A percentile compares a stretch with the other conserved stretches of the same genome.
These are phyloP conservation scores for Sarcophaga carnaria DNA, from an alignment of 2,888 invertebrate species.

Conservation along the genomic window DNA sequence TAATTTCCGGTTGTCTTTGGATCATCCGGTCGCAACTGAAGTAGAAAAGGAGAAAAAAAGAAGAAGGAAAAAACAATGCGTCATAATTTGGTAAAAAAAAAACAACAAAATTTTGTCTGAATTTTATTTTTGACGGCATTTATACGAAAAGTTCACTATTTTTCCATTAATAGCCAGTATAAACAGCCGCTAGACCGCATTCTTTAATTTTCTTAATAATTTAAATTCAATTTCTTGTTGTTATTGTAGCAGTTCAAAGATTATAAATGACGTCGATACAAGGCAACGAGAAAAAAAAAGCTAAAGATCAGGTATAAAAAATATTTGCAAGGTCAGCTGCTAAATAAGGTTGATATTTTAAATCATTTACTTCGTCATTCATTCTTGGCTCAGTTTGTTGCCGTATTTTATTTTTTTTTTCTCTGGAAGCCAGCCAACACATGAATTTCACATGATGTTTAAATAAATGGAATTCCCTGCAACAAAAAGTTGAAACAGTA, in stretches of 20 bases:
- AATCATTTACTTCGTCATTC: neutral
- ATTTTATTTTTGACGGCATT: neutral
- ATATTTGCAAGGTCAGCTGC: neutral
- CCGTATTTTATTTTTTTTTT: too few species aligned
- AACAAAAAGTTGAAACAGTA: neutral
- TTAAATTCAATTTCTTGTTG: neutral
- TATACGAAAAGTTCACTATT: neutral
- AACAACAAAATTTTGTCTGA: neutral
- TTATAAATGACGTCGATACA: conserved; percentile 25
- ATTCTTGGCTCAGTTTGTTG: neutral
- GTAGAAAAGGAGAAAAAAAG: neutral
- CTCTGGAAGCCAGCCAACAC: too few species aligned
- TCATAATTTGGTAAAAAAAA: neutral
- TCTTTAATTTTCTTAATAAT: neutral
- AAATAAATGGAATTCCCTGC: neutral
- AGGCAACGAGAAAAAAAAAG: neutral
- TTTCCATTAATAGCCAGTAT: neutral
- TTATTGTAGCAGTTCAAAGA: conserved; percentile 5
- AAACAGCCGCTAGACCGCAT: conserved; percentile 9
- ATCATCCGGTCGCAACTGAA: neutral
- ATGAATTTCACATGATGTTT: neutral
- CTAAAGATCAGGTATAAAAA: neutral
- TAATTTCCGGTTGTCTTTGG: neutral
- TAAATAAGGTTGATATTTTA: neutral
- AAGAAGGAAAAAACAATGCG: neutral